Percentiles rank a stretch among this genome's conserved stretches.
Conservation (phyloP, 2,888 invertebrate species). For the Acleris sparsana region DNA sequence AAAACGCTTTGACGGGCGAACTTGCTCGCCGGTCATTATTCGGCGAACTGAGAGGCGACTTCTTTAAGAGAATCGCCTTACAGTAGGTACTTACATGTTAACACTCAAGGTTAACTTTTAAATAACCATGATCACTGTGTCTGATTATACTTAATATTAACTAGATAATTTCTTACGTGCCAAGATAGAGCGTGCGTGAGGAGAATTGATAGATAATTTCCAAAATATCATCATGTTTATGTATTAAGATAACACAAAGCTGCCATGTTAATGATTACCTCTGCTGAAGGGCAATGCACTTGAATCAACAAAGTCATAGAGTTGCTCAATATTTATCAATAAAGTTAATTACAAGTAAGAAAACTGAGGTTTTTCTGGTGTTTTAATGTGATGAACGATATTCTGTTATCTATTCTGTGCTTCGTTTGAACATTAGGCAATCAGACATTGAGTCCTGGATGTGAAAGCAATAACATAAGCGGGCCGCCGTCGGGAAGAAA, state of each 20-base stretch:
- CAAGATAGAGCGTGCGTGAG: constrained; percentile 31
- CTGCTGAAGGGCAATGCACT: constrained; percentile 28
- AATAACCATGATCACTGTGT: constrained; percentile 12
- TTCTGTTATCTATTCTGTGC: too few species aligned
- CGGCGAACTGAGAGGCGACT: too few species aligned
- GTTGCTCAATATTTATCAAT: constrained; percentile 26
- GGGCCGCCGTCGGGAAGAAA: constrained; percentile 12
- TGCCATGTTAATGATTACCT: constrained; percentile 31
- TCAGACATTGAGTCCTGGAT: not conserved
- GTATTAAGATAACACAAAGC: constrained; percentile 27
- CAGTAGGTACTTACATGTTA: constrained; percentile 10
- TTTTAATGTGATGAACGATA: too few species aligned
- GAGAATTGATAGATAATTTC: constrained; percentile 29
- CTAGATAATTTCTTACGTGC: constrained; percentile 34
- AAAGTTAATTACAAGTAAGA: not conserved
- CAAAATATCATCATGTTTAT: constrained; percentile 30
- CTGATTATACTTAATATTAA: constrained; percentile 32
- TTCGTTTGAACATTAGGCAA: too few species aligned
- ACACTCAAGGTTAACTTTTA: constrained; percentile 25
- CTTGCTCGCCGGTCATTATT: too few species aligned
- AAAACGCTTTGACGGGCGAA: too few species aligned
- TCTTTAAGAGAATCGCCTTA: not conserved
- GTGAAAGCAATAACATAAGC: constrained; percentile 26
- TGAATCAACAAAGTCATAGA: constrained; percentile 33
- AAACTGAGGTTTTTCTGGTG: constrained; percentile 10